Evolutionary conservation across 2,797 vertebrate genomes (phyloP), one percentile per base, ranked within the genome.

Genomic region (Dicrostonyx torquatus): DNA sequence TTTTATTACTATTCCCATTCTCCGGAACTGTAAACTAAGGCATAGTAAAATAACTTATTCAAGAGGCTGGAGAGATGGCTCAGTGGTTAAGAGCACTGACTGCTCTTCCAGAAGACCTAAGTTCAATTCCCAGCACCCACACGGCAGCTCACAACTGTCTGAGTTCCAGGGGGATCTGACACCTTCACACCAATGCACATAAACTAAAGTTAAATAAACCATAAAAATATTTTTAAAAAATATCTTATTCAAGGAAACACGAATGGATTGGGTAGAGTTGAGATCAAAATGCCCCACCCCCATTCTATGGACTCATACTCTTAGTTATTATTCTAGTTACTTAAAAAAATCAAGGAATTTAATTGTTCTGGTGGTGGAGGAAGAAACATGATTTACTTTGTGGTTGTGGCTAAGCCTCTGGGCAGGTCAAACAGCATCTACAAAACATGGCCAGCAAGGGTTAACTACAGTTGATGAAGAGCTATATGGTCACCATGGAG

Each of bases 381-480:
- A 78, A 91, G 64, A 86, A 85, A 87, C 94, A 87, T 55, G 9
- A 53, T 64, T 26, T 62, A 40, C 62, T 31, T 11, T 85, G 6
- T 91, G 37, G n/a, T 85, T 34, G 53, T 58, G 60, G 62, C 53
- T 55, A 83, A 91, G 31, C 43, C 89, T 89, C 48, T 87, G 66
- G 31, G 10, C 22, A 91, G 26, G 24, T 75, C 84, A 58, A 58
- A 89, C 18, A 79, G 70, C 43, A 87, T 91, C 58, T 91, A 14
- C 0, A 75, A 26, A 68, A 89, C 20, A 45, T 60, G 53, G 70
- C 48, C 87, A 92, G 40, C 72, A 94, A 43, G 76, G 89, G 91
- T 94, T 96, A 95, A 96, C n/a, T 94, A 91, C 8, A 91, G 62
- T 43, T 80, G 76, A 90, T 95, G 80, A 95, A 77, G 77, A 77